Evolutionary conservation across 2,888 invertebrate genomes (phyloP), one percentile per base, ranked within the genome.

Genomic region (Nemoura dubitans): DNA sequence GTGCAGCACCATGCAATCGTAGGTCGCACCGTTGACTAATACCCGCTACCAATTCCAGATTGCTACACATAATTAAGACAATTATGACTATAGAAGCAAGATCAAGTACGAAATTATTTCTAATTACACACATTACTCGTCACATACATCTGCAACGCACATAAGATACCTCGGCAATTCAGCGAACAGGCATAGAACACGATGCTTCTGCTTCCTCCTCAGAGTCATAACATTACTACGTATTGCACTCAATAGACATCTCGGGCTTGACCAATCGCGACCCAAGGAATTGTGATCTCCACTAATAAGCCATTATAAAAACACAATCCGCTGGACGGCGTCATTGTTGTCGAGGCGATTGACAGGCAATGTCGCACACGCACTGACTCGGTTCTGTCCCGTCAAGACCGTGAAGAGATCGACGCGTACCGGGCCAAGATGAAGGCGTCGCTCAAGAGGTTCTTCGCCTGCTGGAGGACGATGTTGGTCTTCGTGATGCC

Each of bases 161-260:
- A 59, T 59, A 21, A 59, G 59, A 1, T 21, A 59, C 36, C 36
- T 59, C 16, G 59, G 14, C 59, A 59, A 16, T 59, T 21, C 21
- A 59, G 59, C 21, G 59, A 59, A 59, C 59, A 59, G 3, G 10
- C 36, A 36, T 3, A 36, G 59, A 10, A 16, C 21, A 21, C 14
- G 2, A 59, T 59, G 14, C 21, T 6, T 36, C 36, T 3, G 36
- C 59, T 59, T 59, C 59, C 59, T 59, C 14, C 59, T 59, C 59
- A 21, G 10, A 7, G 16, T 59, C 59, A 59, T 36, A 3, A 36
- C 36, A 36, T 36, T 36, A 36, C 10, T 59, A 21, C 59, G 59
- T 59, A 59, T 59, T 59, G 59, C 59, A 59, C 59, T 59, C 59
- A 59, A 59, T 59, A 59, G 59, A 59, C 59, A 59, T 59, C 59